Evolutionary conservation across 2,797 vertebrate genomes (phyloP).

Genomic region (Enteromius afrohamiltoni): DNA sequence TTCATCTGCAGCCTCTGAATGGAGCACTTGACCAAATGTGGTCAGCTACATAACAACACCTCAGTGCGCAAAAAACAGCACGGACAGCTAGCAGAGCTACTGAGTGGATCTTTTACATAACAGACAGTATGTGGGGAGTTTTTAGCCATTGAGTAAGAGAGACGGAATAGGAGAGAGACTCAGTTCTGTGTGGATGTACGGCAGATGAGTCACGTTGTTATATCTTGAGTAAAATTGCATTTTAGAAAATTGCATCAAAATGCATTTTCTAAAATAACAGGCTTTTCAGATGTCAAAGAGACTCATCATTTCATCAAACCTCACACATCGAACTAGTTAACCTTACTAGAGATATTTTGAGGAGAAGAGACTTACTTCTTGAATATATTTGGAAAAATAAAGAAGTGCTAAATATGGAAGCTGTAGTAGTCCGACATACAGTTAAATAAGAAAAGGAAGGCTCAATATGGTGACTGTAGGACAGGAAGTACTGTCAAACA

Average conservation of each 20-base stretch:
- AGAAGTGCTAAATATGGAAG: background rate
- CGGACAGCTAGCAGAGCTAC: constrained; percentile 18
- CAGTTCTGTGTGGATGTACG: constrained; percentile 16
- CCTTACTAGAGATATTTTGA: background rate
- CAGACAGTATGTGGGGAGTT: constrained; percentile 24
- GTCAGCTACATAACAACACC: constrained; percentile 41
- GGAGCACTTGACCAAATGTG: constrained; percentile 44
- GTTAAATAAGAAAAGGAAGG: background rate
- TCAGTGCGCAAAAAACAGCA: constrained; percentile 20
- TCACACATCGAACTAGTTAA: constrained; percentile 12
- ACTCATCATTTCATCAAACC: background rate
- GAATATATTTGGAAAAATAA: constrained; percentile 2
- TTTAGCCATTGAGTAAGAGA: constrained; percentile 25
- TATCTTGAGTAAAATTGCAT: constrained; percentile 21
- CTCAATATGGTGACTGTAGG: background rate
- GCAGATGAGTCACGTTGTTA: constrained; percentile 27
- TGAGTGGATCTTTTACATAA: constrained; percentile 42
- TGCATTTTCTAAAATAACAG: constrained; percentile 4
- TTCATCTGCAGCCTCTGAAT: constrained; percentile 30
- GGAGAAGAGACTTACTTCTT: background rate
- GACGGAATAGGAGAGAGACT: constrained; percentile 19
- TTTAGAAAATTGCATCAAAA: too few species aligned
- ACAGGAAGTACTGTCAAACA: background rate
- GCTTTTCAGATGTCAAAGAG: constrained; percentile 5
- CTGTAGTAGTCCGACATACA: background rate